Conservation (phyloP, 2,888 invertebrate species). For the Eupelmus urozonus region DNA sequence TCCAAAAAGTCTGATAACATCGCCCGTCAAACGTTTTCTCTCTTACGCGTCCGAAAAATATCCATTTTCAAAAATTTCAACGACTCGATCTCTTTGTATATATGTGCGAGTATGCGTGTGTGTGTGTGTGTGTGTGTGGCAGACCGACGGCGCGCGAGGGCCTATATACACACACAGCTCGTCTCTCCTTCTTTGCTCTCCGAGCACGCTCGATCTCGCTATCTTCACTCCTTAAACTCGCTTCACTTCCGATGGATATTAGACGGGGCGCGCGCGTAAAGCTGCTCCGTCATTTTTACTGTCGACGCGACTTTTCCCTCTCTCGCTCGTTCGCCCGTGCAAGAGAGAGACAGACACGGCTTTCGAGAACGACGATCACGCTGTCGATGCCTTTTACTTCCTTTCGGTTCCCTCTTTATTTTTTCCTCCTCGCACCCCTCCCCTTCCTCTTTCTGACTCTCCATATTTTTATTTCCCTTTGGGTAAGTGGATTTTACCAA, state of each 20-base stretch:
- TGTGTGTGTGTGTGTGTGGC: too few relatives aligned
- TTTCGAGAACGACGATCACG: conserved; percentile 18
- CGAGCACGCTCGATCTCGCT: conserved; percentile 59
- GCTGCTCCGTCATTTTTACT: conserved; percentile 51
- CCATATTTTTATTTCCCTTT: neutral
- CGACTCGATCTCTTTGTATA: too few relatives aligned
- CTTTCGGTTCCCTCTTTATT: conserved; percentile 1
- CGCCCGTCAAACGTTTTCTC: too few relatives aligned
- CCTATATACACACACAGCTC: too few relatives aligned
- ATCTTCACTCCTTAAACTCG: conserved; percentile 65
- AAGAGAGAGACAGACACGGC: neutral
- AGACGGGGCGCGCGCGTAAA: conserved; percentile 41
- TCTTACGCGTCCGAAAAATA: too few relatives aligned
- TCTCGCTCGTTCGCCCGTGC: neutral
- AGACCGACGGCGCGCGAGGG: too few relatives aligned
- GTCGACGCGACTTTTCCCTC: conserved; percentile 8
- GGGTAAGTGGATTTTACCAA: conserved; percentile 21
- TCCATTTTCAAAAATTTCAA: too few relatives aligned
- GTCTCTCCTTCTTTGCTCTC: conserved; percentile 59
- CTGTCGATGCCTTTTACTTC: conserved; percentile 19
- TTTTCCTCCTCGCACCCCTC: neutral
- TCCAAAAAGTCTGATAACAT: too few relatives aligned
- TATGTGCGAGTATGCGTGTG: too few relatives aligned
- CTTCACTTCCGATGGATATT: conserved; percentile 53
- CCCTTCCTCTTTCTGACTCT: neutral